Evolutionary conservation across 2,888 invertebrate species (phyloP).

Genomic region (Dendrolimus houi): DNA sequence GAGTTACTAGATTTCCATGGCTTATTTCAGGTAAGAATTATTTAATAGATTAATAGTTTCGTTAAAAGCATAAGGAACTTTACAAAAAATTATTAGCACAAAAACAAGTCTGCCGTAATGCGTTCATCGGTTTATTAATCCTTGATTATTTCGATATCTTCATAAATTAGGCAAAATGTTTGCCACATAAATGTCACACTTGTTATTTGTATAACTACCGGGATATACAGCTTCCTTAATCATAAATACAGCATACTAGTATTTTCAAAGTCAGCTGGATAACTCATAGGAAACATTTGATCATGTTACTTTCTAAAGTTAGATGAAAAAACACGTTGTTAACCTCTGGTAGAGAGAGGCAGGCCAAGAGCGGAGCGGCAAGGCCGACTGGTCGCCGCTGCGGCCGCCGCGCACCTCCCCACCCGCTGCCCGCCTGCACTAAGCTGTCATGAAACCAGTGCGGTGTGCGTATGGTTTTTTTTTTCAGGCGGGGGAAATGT

Average conservation of each 20-base stretch:
- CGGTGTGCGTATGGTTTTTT: constrained; percentile 8
- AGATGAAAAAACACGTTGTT: constrained; percentile 68
- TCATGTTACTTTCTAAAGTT: constrained; percentile 72
- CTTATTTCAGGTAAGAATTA: no score
- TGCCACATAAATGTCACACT: no score
- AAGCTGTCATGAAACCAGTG: constrained; percentile 10
- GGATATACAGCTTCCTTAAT: background rate
- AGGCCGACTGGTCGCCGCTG: constrained; percentile 55
- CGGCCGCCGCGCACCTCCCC: constrained; percentile 16
- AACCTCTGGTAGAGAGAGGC: constrained; percentile 70
- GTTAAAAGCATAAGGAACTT: no score
- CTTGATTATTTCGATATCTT: no score
- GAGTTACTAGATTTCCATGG: no score
- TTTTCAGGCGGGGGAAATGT: no score
- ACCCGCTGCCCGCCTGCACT: constrained; percentile 15
- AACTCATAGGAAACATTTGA: constrained; percentile 35
- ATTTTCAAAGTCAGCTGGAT: constrained; percentile 22
- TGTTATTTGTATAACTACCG: no score
- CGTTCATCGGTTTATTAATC: no score
- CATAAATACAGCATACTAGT: background rate
- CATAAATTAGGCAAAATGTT: no score
- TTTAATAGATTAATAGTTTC: no score
- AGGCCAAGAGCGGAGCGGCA: constrained; percentile 49
- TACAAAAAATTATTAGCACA: no score
- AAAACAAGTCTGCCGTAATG: no score